Evolutionary conservation across 1,140 invertebrate species (phyloP).

Genomic region (Venustaconcha ellipsiformis): DNA sequence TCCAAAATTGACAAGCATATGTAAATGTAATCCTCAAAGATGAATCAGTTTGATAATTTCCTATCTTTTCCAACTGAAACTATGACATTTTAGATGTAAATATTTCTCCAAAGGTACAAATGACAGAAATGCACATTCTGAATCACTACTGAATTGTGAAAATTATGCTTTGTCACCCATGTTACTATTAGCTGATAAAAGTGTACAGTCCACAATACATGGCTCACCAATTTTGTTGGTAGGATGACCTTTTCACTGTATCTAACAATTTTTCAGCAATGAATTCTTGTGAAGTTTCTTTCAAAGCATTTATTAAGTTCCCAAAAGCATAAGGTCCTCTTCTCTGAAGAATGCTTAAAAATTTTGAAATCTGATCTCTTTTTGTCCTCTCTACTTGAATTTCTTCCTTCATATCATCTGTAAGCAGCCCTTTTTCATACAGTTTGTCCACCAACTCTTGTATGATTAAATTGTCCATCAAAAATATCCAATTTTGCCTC

Average conservation of each 20-base stretch:
- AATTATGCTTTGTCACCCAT: too few species aligned
- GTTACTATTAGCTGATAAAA: too few species aligned
- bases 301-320: conserved; percentile 10
- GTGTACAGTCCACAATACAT: too few species aligned
- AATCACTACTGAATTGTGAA: too few species aligned
- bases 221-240: too few species aligned
- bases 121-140: too few species aligned
- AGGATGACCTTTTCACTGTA: neutral
- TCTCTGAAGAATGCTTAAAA: conserved; percentile 21
- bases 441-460: conserved; percentile 20
- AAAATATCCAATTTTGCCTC: conserved; percentile 22
- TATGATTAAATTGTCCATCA: conserved; percentile 16
- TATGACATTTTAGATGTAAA: too few species aligned
- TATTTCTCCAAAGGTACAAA: too few species aligned
- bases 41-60: too few species aligned
- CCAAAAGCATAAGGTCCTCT: conserved; percentile 24
- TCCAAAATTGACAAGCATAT: too few species aligned
- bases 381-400: conserved; percentile 17
- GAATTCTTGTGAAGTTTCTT: conserved; percentile 12
- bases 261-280: conserved; percentile 15
- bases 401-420: conserved; percentile 25
- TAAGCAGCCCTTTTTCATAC: conserved; percentile 1
- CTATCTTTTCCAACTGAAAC: too few species aligned
- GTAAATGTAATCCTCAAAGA: too few species aligned
- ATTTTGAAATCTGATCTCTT: conserved; percentile 16